phyloP scores from a whole-genome alignment of 2,113 vertebrate genomes.

The Cyprinodon variegatus region DNA sequence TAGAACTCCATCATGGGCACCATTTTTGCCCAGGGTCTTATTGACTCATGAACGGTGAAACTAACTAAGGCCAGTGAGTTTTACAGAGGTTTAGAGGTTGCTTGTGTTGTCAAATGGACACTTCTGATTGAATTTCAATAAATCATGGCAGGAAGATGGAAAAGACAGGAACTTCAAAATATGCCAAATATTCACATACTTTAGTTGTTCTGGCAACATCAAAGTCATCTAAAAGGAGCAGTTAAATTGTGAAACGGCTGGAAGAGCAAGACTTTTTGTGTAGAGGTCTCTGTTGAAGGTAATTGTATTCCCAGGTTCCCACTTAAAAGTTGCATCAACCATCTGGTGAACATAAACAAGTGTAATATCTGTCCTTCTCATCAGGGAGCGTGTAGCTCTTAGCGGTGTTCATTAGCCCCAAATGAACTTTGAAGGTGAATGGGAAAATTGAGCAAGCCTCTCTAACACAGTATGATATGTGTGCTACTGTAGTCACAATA shows the following conservation, averaged over 20 bases:
- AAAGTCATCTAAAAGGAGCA: slow-evolving; percentile 15
- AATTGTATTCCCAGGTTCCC: slow-evolving; percentile 48
- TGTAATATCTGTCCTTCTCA: slow-evolving; percentile 45
- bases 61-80: too few relatives aligned
- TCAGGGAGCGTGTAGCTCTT: slow-evolving; percentile 43
- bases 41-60: too few relatives aligned
- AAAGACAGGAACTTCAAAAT: neutral
- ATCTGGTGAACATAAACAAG: slow-evolving; percentile 68
- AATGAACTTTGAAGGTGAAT: slow-evolving; percentile 67
- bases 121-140: neutral
- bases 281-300: slow-evolving; percentile 38
- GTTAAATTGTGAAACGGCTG: neutral
- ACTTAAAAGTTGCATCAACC: slow-evolving; percentile 32
- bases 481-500: slow-evolving; percentile 15
- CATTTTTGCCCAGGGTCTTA: too few relatives aligned
- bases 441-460: slow-evolving; percentile 21
- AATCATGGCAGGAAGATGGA: neutral
- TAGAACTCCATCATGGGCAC: too few relatives aligned
- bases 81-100: too few relatives aligned
- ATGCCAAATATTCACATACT: neutral
- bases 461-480: slow-evolving; percentile 14
- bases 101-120: neutral
- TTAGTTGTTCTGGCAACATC: neutral
- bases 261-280: slow-evolving; percentile 23
- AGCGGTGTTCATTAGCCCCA: slow-evolving; percentile 63